Evolutionary conservation across 2,113 vertebrate species (phyloP).

Genomic region (Passerina amoena): DNA sequence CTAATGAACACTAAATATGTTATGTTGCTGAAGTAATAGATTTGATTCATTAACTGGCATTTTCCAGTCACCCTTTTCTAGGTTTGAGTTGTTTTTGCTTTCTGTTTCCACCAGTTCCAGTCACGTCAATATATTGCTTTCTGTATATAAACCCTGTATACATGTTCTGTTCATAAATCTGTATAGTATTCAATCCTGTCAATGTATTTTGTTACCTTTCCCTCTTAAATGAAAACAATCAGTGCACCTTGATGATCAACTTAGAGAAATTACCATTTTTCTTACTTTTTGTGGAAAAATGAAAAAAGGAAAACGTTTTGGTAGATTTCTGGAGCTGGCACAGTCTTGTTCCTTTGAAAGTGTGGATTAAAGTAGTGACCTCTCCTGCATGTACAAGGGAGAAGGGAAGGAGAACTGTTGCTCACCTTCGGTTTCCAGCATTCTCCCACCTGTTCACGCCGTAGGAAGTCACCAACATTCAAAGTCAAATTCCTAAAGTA

Average conservation of each 20-base stretch:
- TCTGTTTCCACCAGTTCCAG: background rate
- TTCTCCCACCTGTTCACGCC: constrained; percentile 24
- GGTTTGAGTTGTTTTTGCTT: background rate
- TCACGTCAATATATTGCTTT: background rate
- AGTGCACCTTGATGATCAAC: background rate
- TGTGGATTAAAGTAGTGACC: background rate
- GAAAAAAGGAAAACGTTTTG: background rate
- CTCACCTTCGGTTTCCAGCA: constrained; percentile 36
- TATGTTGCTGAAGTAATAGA: background rate
- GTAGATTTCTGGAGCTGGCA: background rate
- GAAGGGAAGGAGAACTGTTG: constrained; percentile 48
- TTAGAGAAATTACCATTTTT: background rate
- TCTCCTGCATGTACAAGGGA: background rate
- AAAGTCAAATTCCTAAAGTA: constrained; percentile 44
- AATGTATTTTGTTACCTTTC: background rate
- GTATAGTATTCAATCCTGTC: background rate
- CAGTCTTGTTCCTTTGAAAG: background rate
- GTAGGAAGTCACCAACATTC: background rate
- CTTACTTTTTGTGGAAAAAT: background rate
- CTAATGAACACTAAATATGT: background rate
- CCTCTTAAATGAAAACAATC: background rate
- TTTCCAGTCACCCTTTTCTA: background rate
- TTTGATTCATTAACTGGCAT: background rate
- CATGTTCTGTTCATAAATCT: background rate
- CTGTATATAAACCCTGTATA: background rate